Conservation (phyloP, 2,888 invertebrate genomes). For the Plebejus argus region DNA sequence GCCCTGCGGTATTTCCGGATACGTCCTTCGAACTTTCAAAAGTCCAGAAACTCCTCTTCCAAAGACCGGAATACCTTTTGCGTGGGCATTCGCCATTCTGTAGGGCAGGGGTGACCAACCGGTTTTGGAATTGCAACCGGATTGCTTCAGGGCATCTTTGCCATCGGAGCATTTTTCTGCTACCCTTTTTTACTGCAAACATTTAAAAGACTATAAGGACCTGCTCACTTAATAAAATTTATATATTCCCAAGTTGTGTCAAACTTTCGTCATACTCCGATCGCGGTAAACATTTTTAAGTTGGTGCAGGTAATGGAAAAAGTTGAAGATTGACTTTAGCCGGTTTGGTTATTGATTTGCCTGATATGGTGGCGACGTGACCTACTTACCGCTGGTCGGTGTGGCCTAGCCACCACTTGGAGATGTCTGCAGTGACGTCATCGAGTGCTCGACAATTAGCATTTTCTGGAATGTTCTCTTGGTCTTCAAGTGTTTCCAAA, state of each 20-base stretch:
- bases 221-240: not conserved
- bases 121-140: too few relatives aligned
- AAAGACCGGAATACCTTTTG: not conserved
- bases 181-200: not conserved
- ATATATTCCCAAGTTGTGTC: not conserved
- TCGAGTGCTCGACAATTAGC: not conserved
- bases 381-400: conserved; percentile 32
- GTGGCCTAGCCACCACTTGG: conserved; percentile 26
- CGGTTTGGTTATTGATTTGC: conserved; percentile 33
- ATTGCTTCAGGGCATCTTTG: not conserved
- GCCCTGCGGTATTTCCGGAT: not conserved
- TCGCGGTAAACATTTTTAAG: conserved; percentile 17
- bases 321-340: conserved; percentile 38
- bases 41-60: not conserved
- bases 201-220: not conserved
- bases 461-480: not conserved
- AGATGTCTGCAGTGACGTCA: conserved; percentile 27
- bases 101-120: too few relatives aligned
- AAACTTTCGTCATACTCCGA: not conserved
- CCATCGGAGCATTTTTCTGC: not conserved
- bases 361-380: conserved; percentile 32
- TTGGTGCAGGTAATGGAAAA: conserved; percentile 39
- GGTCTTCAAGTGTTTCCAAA: not conserved
- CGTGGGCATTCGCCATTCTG: not conserved
- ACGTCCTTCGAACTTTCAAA: not conserved